Evolutionary conservation across 2,113 vertebrate genomes (phyloP).

Genomic region (Gallinago jamesoni): DNA sequence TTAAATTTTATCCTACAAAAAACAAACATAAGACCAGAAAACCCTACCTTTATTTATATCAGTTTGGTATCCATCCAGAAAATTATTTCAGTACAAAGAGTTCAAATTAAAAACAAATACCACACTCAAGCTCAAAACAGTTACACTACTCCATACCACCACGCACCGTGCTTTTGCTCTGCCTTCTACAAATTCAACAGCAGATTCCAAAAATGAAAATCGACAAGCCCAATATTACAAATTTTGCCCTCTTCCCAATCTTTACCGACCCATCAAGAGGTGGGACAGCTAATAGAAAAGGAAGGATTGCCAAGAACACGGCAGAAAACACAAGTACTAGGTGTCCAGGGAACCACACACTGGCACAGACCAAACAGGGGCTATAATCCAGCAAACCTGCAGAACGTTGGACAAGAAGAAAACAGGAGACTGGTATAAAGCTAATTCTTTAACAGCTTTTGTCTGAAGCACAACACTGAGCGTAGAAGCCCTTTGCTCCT

Average conservation of each 20-base stretch:
- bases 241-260: background rate
- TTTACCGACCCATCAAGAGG: background rate
- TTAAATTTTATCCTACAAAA: background rate
- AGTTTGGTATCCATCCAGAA: background rate
- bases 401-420: background rate
- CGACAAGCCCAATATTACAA: background rate
- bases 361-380: background rate
- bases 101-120: background rate
- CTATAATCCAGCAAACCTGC: background rate
- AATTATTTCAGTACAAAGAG: background rate
- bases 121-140: background rate
- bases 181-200: background rate
- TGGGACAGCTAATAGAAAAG: background rate
- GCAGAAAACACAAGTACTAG: background rate
- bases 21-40: background rate
- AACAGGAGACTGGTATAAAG: background rate
- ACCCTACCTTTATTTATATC: background rate
- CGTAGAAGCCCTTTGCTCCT: background rate
- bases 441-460: background rate
- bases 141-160: background rate
- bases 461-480: accelerated
- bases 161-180: background rate
- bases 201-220: background rate
- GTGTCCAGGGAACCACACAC: too few species aligned
- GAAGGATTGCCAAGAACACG: background rate